Conservation (phyloP, 2,113 vertebrate species). For the Buteo buteo region DNA sequence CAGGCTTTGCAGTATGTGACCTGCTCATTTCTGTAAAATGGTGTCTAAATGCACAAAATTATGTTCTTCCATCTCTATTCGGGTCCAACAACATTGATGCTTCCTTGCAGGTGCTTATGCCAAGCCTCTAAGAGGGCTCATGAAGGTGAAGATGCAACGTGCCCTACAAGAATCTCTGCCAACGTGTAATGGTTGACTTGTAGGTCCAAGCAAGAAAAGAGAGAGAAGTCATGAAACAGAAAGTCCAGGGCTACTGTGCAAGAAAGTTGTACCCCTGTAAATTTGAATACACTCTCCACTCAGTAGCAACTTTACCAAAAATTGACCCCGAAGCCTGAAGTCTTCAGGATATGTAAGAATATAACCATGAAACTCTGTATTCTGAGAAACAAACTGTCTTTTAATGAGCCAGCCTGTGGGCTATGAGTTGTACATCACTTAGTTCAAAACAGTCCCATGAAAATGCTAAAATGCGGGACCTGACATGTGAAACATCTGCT, state of each 20-base stretch:
- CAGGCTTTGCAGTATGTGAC: background rate
- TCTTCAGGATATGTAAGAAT: background rate
- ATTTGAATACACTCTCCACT: background rate
- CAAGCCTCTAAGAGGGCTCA: background rate
- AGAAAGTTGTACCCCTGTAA: background rate
- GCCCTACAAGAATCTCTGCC: background rate
- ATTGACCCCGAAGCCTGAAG: background rate
- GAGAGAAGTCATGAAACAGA: background rate
- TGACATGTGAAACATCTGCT: background rate
- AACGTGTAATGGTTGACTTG: background rate
- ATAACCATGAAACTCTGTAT: background rate
- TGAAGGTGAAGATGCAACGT: background rate
- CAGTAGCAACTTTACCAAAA: background rate
- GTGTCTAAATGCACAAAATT: background rate
- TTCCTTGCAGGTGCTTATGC: background rate
- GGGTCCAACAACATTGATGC: background rate
- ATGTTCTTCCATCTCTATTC: background rate
- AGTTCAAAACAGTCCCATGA: background rate
- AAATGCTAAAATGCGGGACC: background rate
- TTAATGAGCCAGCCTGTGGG: background rate
- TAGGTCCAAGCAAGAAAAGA: background rate
- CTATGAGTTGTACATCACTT: background rate
- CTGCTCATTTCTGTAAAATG: background rate
- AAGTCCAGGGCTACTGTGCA: background rate
- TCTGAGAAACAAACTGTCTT: background rate